Evolutionary conservation across 2,797 vertebrate species (phyloP).

Genomic region (Oreonectes daqikongensis): DNA sequence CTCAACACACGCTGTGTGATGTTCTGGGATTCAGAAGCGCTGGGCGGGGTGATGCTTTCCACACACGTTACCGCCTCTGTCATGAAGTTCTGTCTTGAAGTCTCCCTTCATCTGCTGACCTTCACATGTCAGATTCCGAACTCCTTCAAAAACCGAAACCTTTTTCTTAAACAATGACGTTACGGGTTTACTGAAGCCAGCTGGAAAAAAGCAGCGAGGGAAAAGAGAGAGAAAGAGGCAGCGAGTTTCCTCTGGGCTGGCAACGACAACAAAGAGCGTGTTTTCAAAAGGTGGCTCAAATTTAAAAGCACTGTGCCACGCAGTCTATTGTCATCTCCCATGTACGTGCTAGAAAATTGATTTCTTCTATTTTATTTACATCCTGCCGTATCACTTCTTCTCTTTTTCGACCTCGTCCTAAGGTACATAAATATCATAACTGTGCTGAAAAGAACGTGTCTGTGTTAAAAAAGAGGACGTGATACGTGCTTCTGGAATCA

Average conservation of each 20-base stretch:
- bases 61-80: slow-evolving; percentile 40
- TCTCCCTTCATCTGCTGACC: slow-evolving; percentile 51
- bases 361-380: slow-evolving; percentile 54
- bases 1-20: slow-evolving; percentile 46
- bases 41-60: slow-evolving; percentile 15
- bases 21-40: slow-evolving; percentile 27
- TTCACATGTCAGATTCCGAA: slow-evolving; percentile 51
- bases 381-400: slow-evolving; percentile 25
- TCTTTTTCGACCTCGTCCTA: slow-evolving; percentile 13
- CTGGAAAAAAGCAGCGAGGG: slow-evolving; percentile 9
- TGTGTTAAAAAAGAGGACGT: slow-evolving; percentile 64
- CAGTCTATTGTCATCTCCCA: slow-evolving; percentile 68
- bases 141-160: slow-evolving; percentile 37
- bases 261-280: slow-evolving; percentile 69
- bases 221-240: slow-evolving; percentile 45
- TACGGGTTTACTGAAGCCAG: slow-evolving; percentile 51
- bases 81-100: slow-evolving; percentile 48
- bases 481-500: slow-evolving; percentile 73
- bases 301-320: slow-evolving; percentile 73
- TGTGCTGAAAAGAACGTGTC: slow-evolving; percentile 48
- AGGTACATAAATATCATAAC: slow-evolving; percentile 40
- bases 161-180: slow-evolving; percentile 40
- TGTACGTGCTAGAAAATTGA: slow-evolving; percentile 73
- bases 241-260: slow-evolving; percentile 70
- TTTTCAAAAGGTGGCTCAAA: slow-evolving; percentile 65